Base-by-base conservation (phyloP, 2,888 invertebrate species). In the Drosophila anomelani region DNA sequence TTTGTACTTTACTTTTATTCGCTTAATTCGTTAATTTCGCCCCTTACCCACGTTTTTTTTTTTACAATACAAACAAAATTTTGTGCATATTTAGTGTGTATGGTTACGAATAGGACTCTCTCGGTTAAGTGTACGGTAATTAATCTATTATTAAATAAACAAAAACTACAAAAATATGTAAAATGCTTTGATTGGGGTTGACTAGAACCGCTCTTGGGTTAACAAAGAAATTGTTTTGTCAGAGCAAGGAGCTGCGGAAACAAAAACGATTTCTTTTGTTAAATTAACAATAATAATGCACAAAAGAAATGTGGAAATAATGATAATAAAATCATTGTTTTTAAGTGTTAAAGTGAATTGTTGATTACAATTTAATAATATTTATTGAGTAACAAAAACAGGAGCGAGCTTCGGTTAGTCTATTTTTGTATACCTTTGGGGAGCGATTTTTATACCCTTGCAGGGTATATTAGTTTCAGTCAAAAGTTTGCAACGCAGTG, bases 31-130 rank as follows among this genome's bases (percentile, higher is more conserved):
- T 51, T 73, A 20, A 54, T 32, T 71, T 57, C 38, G 34, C 26
- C 23, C 29, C 20, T 46, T 56, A 44, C 44, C 57, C 47, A 29
- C 67, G 26, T 26, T 29, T 29, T 46, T 68, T 61, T 67, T 55
- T 75, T 68, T 74, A 79, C 77, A 71, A 85, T 79, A 72, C 70
- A 78, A 78, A 76, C 63, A 79, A 77, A 77, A 87, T 88, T 73
- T 77, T 84, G 83, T 88, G 83, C 83, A 84, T 88, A 88, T 88
- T 83, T 88, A 86, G 84, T 88, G 79, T 88, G 86, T 84, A 84
- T 84, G 84, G 84, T 83, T 84, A 84, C 76, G 79, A 88, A 88
- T 84, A 84, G 84, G 86, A 88, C 74, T 80, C 72, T 88, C 88
- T 84, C 70, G 84, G 84, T 84, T 84, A 84, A 84, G 84, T 88